Evolutionary conservation across 1,140 invertebrate species (phyloP).

Genomic region (Ooceraea biroi): DNA sequence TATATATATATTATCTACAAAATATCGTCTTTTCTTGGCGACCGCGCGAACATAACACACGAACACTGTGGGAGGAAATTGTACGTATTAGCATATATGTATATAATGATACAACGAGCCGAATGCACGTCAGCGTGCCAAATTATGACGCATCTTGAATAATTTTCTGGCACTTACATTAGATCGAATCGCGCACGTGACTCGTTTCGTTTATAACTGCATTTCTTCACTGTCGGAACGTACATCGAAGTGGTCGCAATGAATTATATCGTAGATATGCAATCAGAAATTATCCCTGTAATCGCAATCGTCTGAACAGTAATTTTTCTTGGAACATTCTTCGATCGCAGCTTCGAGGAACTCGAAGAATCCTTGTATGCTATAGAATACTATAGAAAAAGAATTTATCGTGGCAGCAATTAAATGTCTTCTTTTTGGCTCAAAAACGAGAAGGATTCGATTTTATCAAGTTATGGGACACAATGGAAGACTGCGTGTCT

Average conservation of each 20-base stretch:
- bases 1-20: constrained; percentile 73
- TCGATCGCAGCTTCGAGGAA: constrained; percentile 12
- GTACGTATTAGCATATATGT: constrained; percentile 46
- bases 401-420: neutral
- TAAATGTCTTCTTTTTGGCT: constrained; percentile 1
- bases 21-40: constrained; percentile 61
- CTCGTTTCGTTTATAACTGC: neutral
- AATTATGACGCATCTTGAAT: neutral
- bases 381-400: neutral
- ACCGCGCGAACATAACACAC: constrained; percentile 31
- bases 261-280: constrained; percentile 30
- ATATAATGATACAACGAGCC: constrained; percentile 36
- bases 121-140: neutral
- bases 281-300: constrained; percentile 29
- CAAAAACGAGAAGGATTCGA: constrained; percentile 19
- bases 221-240: neutral
- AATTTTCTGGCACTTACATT: constrained; percentile 16
- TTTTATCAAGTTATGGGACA: constrained; percentile 1
- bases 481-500: constrained; percentile 42
- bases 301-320: neutral
- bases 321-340: neutral
- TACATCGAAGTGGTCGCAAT: neutral
- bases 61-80: constrained; percentile 33
- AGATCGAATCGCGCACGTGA: neutral
- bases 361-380: neutral